Evolutionary conservation across 2,888 invertebrate species (phyloP), one percentile per base, ranked within the genome.

Genomic region (Apodemia zela): DNA sequence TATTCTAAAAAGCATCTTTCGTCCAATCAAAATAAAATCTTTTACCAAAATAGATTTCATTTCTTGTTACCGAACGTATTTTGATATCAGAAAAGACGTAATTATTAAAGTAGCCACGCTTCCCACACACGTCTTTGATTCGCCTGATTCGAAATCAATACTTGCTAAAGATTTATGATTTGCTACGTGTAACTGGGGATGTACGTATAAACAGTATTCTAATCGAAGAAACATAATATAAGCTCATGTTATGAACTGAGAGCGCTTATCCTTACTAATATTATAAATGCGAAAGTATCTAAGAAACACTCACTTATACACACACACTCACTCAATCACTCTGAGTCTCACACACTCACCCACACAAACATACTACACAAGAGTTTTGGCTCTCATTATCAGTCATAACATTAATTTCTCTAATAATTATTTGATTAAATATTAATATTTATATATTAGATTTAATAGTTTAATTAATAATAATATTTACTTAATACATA

Each of bases 121-220:
- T 29, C 45, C 45, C 54, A 57, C 25, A 57, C 21, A 8, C 54
- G 11, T 54, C 13, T 54, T 25, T 25, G 29, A 29, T n/a, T 57
- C n/a, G n/a, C 4, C 29, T 57, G 54, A 57, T 57, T 57, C 54
- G 29, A 57, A 57, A 57, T 57, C 54, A 25, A 57, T 57, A 57
- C 54, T 57, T 25, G 54, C 25, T 29, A 29, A 57, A 57, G 54
- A 57, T 57, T 57, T 57, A 57, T 57, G 54, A 57, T 29, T 57
- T 57, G 54, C 25, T 29, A 57, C 29, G 21, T 57, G 54, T 57
- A 57, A 57, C 54, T 57, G 15, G n/a, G 15, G 54, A 25, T 25
- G 25, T 57, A 29, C 25, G n/a, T n/a, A 33, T 33, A 3, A 25
- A 57, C 15, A 15, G 25, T 57, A 29, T 25, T 29, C 5, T 57